Conservation (phyloP, 2,888 invertebrate genomes). For the Phengaris arion region DNA sequence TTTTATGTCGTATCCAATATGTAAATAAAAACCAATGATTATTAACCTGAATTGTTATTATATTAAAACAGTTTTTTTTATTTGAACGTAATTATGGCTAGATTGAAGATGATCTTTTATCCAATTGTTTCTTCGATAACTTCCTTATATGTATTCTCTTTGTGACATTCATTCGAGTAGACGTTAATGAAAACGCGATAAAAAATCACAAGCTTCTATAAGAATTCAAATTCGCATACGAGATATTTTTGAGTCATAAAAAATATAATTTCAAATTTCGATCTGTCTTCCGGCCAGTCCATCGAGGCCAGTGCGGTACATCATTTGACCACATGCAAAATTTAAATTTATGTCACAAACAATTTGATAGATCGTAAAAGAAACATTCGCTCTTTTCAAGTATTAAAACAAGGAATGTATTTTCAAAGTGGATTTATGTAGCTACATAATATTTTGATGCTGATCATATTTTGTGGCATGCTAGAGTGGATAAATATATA, state of each 20-base stretch:
- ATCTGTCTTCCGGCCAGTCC: constrained; percentile 65
- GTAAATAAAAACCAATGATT: no score
- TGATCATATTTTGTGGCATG: background rate
- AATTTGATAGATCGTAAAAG: constrained; percentile 21
- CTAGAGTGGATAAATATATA: no score
- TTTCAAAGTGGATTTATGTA: background rate
- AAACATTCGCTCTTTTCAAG: background rate
- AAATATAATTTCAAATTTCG: constrained; percentile 27
- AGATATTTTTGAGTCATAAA: constrained; percentile 4
- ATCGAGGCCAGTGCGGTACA: constrained; percentile 66
- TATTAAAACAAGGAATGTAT: constrained; percentile 1
- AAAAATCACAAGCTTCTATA: constrained; percentile 18
- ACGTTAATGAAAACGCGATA: constrained; percentile 12
- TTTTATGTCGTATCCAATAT: no score
- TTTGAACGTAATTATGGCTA: no score
- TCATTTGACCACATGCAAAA: constrained; percentile 65
- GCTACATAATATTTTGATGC: background rate
- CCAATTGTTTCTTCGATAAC: no score
- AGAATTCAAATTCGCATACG: background rate
- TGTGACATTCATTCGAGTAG: background rate
- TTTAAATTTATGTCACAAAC: constrained; percentile 49
- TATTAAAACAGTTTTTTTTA: no score
- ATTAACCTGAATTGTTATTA: no score
- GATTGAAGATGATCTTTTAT: no score
- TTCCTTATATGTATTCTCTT: background rate